Percentiles rank a stretch among this genome's conserved stretches.
Conservation (phyloP, 2,113 vertebrate genomes). For the Mustela lutreola region DNA sequence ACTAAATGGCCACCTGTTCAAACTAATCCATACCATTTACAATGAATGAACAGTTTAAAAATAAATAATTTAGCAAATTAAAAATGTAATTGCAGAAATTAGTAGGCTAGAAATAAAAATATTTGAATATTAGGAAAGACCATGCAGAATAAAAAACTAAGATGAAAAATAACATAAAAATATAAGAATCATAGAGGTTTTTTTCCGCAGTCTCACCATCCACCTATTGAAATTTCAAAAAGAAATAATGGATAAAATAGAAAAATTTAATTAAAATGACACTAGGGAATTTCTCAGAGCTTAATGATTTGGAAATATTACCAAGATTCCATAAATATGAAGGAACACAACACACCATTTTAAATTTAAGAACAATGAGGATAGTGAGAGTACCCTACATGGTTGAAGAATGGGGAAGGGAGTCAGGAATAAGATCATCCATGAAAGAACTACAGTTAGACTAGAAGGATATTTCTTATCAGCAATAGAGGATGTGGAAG, state of each 20-base stretch:
- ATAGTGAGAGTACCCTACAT: background rate
- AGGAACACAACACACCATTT: background rate
- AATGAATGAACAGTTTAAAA: background rate
- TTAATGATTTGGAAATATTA: background rate
- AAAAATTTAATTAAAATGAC: background rate
- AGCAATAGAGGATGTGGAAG: background rate
- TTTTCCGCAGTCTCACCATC: background rate
- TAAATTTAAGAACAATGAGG: background rate
- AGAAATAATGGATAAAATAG: background rate
- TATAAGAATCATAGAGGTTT: background rate
- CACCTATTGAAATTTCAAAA: background rate
- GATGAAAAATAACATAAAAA: background rate
- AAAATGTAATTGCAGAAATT: background rate
- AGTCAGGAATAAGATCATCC: background rate
- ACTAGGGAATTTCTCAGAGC: background rate
- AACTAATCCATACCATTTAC: background rate
- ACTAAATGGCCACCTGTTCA: background rate
- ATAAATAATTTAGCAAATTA: background rate
- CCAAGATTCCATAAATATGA: background rate
- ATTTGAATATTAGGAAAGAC: background rate
- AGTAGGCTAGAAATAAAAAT: background rate
- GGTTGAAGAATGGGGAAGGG: background rate
- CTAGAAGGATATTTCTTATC: background rate
- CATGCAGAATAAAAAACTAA: background rate
- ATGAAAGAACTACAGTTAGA: background rate